Evolutionary conservation across 2,797 vertebrate species (phyloP), one percentile per base, ranked within the genome.

Genomic region (Scyliorhinus canicula): DNA sequence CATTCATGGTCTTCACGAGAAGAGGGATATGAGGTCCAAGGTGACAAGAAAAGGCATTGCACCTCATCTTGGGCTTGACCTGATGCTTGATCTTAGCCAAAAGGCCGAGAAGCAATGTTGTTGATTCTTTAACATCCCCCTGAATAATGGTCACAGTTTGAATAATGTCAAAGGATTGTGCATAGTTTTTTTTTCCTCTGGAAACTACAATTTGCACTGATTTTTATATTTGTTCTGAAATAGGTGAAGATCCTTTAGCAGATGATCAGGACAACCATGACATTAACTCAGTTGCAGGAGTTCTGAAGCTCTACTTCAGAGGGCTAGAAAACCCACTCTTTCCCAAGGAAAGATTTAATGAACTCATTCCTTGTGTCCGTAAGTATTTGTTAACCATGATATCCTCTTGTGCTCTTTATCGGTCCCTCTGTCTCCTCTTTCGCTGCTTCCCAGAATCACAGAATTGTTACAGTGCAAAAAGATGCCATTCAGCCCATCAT

Each of bases 261-360:
- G 99, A 99, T 77, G 99, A 99, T 86, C 99, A 99, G 97, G 98
- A 98, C 96, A 99, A 98, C 96, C 99, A 99, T n/a, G 99, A 99
- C 96, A 99, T 99, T 96, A 99, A 99, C 96, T 99, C 99, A 16
- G 99, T 99, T 96, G 99, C 99, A 77, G 99, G 99, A 0, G 99
- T 99, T 96, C 98, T 99, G 96, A 99, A 99, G 97, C 98, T 99
- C 95, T 99, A 99, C 97, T 99, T 99, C 97, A 97, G 99, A 77
- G 98, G 99, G 95, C 97, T 99, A 97, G 99, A 99, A 97, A 99
- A 99, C 96, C 98, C 99, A 95, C 98, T 99, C 96, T 99, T 99
- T 98, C 98, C 99, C 96, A 99, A 98, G 97, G 99, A 99, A 98
- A 98, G 98, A 97, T 99, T 99, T 98, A 99, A 97, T 96, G 99